A percentile compares a stretch with the other conserved stretches of the same genome.
Evolutionary conservation across 2,888 invertebrate species (phyloP).

Genomic region (Ennomos quercinarius): DNA sequence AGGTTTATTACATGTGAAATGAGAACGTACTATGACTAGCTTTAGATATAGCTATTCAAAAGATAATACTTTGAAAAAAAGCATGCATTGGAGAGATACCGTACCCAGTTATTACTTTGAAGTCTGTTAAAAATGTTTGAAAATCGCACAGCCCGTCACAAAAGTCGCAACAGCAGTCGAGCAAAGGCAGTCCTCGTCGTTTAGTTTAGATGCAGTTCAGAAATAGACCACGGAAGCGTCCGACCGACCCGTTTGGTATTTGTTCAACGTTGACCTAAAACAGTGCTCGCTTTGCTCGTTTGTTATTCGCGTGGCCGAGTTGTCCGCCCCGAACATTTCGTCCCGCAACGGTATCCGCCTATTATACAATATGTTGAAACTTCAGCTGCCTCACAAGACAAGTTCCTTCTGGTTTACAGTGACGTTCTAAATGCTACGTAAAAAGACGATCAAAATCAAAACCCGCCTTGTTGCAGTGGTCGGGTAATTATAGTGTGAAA

Average conservation of each 20-base stretch:
- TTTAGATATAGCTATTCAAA: too few species aligned
- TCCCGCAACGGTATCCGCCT: slow-evolving; percentile 48
- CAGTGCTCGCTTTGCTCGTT: slow-evolving; percentile 83
- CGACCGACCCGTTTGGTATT: slow-evolving; percentile 85
- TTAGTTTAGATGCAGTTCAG: slow-evolving; percentile 79
- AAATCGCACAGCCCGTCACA: slow-evolving; percentile 55
- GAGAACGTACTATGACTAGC: too few species aligned
- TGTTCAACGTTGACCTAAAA: slow-evolving; percentile 86
- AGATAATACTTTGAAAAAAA: too few species aligned
- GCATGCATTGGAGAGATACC: background rate
- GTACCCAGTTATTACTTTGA: slow-evolving; percentile 1
- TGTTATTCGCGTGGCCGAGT: slow-evolving; percentile 79
- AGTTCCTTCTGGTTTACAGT: background rate
- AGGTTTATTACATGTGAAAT: too few species aligned
- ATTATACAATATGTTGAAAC: slow-evolving; percentile 29
- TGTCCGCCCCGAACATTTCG: slow-evolving; percentile 56
- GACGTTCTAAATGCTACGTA: slow-evolving; percentile 1
- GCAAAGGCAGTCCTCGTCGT: slow-evolving; percentile 67
- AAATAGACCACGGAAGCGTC: slow-evolving; percentile 84
- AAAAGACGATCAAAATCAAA: too few species aligned
- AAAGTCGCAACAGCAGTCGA: slow-evolving; percentile 63
- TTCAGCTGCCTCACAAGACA: slow-evolving; percentile 8
- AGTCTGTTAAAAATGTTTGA: background rate
- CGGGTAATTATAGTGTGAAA: slow-evolving; percentile 23
- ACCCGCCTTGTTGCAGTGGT: too few species aligned